Percentiles rank a stretch among this genome's conserved stretches.
Conservation (phyloP, 2,888 invertebrate species). For the Lepidonotus clava region DNA sequence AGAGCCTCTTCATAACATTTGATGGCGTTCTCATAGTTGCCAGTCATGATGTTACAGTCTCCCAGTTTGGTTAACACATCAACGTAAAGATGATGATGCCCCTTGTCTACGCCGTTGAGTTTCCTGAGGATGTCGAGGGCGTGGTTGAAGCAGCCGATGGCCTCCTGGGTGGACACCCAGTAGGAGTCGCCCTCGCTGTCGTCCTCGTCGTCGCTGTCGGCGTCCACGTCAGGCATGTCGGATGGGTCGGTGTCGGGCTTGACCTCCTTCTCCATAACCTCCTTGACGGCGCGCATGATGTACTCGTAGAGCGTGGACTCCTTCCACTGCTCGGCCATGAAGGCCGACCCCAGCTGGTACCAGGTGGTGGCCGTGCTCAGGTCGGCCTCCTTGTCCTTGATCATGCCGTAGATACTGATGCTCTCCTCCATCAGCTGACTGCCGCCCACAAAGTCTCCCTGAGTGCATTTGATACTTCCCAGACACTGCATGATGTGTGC, state of each 20-base stretch:
- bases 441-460: slow-evolving; percentile 75
- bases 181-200: slow-evolving; percentile 65
- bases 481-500: slow-evolving; percentile 53
- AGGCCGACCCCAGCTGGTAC: slow-evolving; percentile 77
- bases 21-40: slow-evolving; percentile 75
- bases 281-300: slow-evolving; percentile 69
- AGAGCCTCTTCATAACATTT: slow-evolving; percentile 77
- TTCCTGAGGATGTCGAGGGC: slow-evolving; percentile 73
- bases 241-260: slow-evolving; percentile 30
- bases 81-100: slow-evolving; percentile 59
- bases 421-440: slow-evolving; percentile 75
- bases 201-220: slow-evolving; percentile 56
- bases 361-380: slow-evolving; percentile 74
- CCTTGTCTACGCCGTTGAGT: slow-evolving; percentile 50
- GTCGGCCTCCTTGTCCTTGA: slow-evolving; percentile 72
- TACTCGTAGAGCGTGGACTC: slow-evolving; percentile 74
- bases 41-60: slow-evolving; percentile 78
- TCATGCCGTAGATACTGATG: slow-evolving; percentile 71
- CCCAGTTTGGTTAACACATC: slow-evolving; percentile 74
- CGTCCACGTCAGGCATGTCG: slow-evolving; percentile 20
- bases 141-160: slow-evolving; percentile 76
- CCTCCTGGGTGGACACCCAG: slow-evolving; percentile 72
- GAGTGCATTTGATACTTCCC: slow-evolving; percentile 60
- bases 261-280: slow-evolving; percentile 64
- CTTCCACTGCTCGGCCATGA: slow-evolving; percentile 72